Base-by-base conservation (phyloP, 2,888 invertebrate species). In the Lasioglossum calceatum region DNA sequence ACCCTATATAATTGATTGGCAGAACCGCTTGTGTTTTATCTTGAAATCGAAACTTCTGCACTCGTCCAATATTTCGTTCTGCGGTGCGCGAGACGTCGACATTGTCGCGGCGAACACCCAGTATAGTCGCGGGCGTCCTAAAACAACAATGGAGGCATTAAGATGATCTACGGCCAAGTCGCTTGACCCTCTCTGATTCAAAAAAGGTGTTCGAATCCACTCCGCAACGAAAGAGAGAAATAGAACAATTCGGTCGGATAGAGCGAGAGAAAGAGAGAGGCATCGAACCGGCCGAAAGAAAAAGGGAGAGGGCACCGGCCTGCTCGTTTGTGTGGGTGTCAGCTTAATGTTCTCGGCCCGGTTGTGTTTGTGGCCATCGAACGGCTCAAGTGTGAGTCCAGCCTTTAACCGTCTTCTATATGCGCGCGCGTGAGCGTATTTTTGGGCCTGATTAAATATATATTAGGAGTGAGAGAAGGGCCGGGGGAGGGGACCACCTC, bases 61-160 rank as follows among this genome's bases (percentile, higher is more conserved):
- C 58, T n/a, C 58, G 58, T 12, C 12, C 58, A 58, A 58, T 58
- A 47, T 47, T 71, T 80, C 79, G 82, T 76, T 92, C 85, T 79
- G 87, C 73, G 85, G n/a, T 85, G 81, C 83, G 89, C 89, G 88
- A 92, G 92, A 89, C 88, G 89, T 91, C 91, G 92, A 92, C 91
- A 91, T 92, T 91, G 92, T 93, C 91, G 90, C 92, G 88, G 83
- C 90, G 91, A 91, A 94, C 93, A 94, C 93, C 92, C 92, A 90
- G 93, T 93, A 93, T 92, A 93, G 91, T 92, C 93, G 91, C 91
- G 91, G 92, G 92, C 93, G 93, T 94, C 94, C 94, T 94, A 94
- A 94, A 94, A 94, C 94, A 94, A 94, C 94, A 94, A 94, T 94
- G 94, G 94, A 94, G 93, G 94, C 94, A 94, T 94, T 94, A 94